Percentiles rank a stretch among this genome's conserved stretches.
These are phyloP conservation scores for Andrena bucephala DNA, from an alignment of 2,888 invertebrate species.

Conservation along the genomic window DNA sequence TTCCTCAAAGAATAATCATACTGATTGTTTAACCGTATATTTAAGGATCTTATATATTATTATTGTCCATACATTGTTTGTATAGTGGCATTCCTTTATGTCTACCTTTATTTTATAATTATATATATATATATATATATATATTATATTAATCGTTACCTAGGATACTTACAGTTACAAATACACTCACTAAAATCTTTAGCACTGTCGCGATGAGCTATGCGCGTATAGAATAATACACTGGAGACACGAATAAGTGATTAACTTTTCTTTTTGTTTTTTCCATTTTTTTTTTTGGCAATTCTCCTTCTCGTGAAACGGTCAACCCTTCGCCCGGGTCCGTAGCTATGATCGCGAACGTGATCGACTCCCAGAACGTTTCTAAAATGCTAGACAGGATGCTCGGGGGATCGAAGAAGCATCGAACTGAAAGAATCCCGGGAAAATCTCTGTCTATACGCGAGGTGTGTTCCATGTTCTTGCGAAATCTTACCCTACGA, in stretches of 20 bases:
- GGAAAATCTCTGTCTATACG: slow-evolving; percentile 34
- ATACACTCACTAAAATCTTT: slow-evolving; percentile 74
- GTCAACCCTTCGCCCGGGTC: slow-evolving; percentile 39
- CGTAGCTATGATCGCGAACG: slow-evolving; percentile 52
- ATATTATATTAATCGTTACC: slow-evolving; percentile 75
- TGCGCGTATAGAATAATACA: slow-evolving; percentile 74
- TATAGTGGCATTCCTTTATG: slow-evolving; percentile 77
- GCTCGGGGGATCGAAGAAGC: not conserved
- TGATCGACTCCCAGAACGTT: slow-evolving; percentile 8
- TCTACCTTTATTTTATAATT: slow-evolving; percentile 71
- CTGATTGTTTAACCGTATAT: slow-evolving; percentile 76
- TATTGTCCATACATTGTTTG: slow-evolving; percentile 84
- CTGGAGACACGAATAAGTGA: slow-evolving; percentile 64
- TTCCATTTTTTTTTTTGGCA: slow-evolving; percentile 52
- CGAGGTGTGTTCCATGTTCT: slow-evolving; percentile 67
- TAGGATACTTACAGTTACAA: slow-evolving; percentile 78
- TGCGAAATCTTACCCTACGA: slow-evolving; percentile 16
- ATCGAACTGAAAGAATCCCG: not conserved
- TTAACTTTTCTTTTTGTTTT: slow-evolving; percentile 39
- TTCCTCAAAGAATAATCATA: slow-evolving; percentile 45
- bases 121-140: slow-evolving; percentile 67
- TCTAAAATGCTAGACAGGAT: not conserved
- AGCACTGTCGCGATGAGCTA: slow-evolving; percentile 72
- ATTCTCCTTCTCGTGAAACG: slow-evolving; percentile 45
- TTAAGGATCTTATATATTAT: slow-evolving; percentile 83